phyloP scores from a whole-genome alignment of 2,797 vertebrate genomes.

The Podargus strigoides region DNA sequence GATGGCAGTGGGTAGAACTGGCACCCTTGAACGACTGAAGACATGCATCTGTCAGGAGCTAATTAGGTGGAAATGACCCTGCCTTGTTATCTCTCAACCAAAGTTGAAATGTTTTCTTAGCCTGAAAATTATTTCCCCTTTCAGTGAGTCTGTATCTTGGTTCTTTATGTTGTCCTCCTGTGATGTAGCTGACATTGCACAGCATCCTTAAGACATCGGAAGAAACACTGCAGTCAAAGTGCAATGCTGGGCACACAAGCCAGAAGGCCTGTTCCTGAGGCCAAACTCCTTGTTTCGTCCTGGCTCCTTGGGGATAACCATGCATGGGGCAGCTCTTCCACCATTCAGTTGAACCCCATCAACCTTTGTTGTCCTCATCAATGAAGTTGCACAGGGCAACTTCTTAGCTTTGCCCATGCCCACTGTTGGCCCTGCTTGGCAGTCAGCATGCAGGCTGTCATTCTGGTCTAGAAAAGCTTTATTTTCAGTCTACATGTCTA shows the following conservation, averaged over 20 bases:
- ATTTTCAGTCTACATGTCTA: not conserved
- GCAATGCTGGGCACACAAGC: not conserved
- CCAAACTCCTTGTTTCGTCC: not conserved
- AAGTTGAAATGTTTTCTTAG: conserved; percentile 62
- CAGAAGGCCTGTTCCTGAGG: not conserved
- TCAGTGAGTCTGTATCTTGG: not conserved
- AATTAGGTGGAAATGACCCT: not conserved
- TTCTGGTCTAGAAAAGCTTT: not conserved
- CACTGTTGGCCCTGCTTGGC: not conserved
- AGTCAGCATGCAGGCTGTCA: not conserved
- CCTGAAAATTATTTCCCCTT: conserved; percentile 64
- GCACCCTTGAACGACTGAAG: not conserved
- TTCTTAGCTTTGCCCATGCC: not conserved
- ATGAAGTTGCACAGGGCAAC: not conserved
- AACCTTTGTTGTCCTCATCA: not conserved
- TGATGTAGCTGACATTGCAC: no score
- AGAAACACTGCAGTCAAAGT: not conserved
- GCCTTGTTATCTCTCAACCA: not conserved
- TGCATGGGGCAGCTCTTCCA: not conserved
- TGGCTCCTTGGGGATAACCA: not conserved
- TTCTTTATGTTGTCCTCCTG: no score
- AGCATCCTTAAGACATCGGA: not conserved
- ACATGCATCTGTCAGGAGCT: not conserved
- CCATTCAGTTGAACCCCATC: not conserved
- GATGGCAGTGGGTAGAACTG: not conserved